Evolutionary conservation across 2,797 vertebrate genomes (phyloP), one percentile per base, ranked within the genome.

Genomic region (Muscicapa comitata): DNA sequence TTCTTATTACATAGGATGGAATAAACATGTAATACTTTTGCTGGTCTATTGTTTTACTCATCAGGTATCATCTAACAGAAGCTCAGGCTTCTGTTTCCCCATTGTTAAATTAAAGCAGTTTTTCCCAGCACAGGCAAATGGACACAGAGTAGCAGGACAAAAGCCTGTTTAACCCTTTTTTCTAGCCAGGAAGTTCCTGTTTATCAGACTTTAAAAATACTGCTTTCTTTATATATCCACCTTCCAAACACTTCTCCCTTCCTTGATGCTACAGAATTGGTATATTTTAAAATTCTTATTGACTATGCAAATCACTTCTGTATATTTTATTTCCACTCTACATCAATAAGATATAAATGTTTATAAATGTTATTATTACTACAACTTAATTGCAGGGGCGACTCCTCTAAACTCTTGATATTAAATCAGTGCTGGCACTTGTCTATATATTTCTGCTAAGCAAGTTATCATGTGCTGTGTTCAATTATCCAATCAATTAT

Each of bases 401-500:
- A 66, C 21, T 91, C 63, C 66, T 50, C 38, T 57, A 90, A 94
- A 75, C 7, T 17, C 29, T 78, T 78, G 15, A 63, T 53, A 48
- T 8, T 37, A 40, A 78, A 54, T 67, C 45, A 72, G 37, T 59
- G 12, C 40, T 58, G 17, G 13, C 37, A 78, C 31, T 71, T 74
- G 29, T 68, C 54, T 71, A 4, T 35, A 37, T 77, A 55, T 84
- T 78, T 20, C 50, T 90, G 17, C 24, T 11, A 72, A 85, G 26
- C 33, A 81, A 72, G 16, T 91, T 81, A 74, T 26, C 21, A 18
- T 45, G 24, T 45, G 65, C 35, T 57, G 1, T 61, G 40, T 58
- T 85, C n/a, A 79, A 54, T 89, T 91, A 28, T 29, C 62, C 42
- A 61, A 25, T 75, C 57, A 72, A 79, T 75, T 90, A 61, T 29